Evolutionary conservation across 53 echinoderm and acorn worm species (phyloP).

Genomic region (Pentamera pediparva): DNA sequence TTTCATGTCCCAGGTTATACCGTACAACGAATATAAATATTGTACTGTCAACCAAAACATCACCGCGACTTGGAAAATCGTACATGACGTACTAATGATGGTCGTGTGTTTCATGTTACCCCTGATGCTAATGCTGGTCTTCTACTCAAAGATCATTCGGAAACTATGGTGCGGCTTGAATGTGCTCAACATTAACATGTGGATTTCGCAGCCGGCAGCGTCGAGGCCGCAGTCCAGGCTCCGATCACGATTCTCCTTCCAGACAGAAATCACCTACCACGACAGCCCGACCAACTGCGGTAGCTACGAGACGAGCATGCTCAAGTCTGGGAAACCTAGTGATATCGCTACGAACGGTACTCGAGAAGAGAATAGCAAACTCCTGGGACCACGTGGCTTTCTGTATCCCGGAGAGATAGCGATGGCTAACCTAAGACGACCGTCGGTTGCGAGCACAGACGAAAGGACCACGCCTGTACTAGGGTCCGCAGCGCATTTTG

Average conservation of each 20-base stretch:
- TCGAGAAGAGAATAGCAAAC: not conserved
- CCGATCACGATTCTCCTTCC: conserved; percentile 33
- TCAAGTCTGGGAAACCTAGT: not conserved
- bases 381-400: not conserved
- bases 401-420: not conserved
- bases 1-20: conserved; percentile 20
- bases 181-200: conserved; percentile 23
- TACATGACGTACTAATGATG: conserved; percentile 45
- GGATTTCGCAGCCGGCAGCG: conserved; percentile 1
- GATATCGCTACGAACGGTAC: not conserved
- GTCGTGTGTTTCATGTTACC: conserved; percentile 64
- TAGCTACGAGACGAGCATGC: not conserved
- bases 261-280: conserved; percentile 35
- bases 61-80: not conserved
- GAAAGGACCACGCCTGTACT: conserved; percentile 2
- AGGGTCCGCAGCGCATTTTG: not conserved
- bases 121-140: conserved; percentile 56
- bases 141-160: conserved; percentile 63
- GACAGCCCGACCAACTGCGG: not conserved
- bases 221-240: not conserved
- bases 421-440: conserved; percentile 11
- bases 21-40: not conserved
- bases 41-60: conserved; percentile 8
- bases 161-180: conserved; percentile 64
- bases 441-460: conserved; percentile 25